A percentile compares a stretch with the other conserved stretches of the same genome.
phyloP scores from a whole-genome alignment of 2,797 vertebrate genomes.

The Gorsachius magnificus region DNA sequence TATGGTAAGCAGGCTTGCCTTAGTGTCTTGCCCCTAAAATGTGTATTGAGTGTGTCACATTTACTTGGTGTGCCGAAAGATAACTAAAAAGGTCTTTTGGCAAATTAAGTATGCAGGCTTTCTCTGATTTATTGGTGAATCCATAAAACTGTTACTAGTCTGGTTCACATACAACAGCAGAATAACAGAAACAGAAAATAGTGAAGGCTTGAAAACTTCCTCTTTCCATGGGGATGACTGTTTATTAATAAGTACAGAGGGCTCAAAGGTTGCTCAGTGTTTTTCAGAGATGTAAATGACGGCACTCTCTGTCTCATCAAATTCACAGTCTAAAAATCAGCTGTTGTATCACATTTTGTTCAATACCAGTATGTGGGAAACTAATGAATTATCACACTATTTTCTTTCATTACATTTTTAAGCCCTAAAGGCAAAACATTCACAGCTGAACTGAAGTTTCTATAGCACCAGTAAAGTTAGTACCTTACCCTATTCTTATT shows the following conservation, averaged over 20 bases:
- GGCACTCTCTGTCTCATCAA: not conserved
- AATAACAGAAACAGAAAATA: not conserved
- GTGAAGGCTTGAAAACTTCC: not conserved
- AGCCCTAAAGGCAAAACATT: not conserved
- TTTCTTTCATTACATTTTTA: not conserved
- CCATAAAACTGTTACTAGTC: not conserved
- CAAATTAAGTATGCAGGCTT: not conserved
- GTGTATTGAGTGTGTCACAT: not conserved
- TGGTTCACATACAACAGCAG: not conserved
- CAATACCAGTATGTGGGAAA: not conserved
- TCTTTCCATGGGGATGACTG: not conserved
- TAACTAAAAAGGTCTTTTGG: not conserved
- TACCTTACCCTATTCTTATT: not conserved
- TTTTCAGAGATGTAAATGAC: not conserved
- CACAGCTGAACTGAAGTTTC: not conserved
- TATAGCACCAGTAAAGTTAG: not conserved
- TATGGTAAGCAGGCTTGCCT: slow-evolving; percentile 82
- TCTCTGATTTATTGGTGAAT: not conserved
- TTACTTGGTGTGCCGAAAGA: not conserved
- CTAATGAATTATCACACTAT: not conserved
- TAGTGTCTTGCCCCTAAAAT: too few relatives aligned
- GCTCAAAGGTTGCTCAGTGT: not conserved
- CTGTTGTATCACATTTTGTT: not conserved
- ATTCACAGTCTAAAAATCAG: not conserved
- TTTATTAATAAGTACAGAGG: not conserved